Conservation (phyloP, 2,888 invertebrate species). For the Eupeodes latifasciatus region DNA sequence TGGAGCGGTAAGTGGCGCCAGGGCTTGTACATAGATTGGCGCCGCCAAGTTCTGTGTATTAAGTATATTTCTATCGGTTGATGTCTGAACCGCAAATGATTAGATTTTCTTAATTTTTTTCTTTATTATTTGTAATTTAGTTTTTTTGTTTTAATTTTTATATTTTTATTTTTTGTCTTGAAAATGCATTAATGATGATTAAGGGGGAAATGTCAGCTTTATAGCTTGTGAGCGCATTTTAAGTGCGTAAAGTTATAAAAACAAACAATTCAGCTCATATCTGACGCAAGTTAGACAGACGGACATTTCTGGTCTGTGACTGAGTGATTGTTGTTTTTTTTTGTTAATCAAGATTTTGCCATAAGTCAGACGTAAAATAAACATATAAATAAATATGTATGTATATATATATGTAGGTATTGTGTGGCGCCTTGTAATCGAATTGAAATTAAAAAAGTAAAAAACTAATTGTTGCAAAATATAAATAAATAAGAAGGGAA, state of each 20-base stretch:
- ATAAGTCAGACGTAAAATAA: not conserved
- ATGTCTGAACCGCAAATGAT: constrained; percentile 68
- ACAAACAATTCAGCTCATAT: constrained; percentile 58
- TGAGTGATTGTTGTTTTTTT: constrained; percentile 51
- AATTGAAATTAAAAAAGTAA: not conserved
- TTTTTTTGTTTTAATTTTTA: not conserved
- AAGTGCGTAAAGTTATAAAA: constrained; percentile 57
- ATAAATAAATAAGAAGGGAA: constrained; percentile 5
- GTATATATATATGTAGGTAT: not conserved
- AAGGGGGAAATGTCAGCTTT: constrained; percentile 68
- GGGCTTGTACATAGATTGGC: constrained; percentile 65
- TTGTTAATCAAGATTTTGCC: not conserved
- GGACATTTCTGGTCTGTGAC: constrained; percentile 44
- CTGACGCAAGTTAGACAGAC: constrained; percentile 50
- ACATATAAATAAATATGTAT: not conserved
- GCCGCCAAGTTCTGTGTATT: constrained; percentile 65
- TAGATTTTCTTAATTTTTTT: constrained; percentile 60
- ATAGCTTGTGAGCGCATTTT: constrained; percentile 24
- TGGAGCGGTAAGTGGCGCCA: constrained; percentile 72
- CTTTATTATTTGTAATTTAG: not conserved
- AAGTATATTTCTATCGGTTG: constrained; percentile 60
- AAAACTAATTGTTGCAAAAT: not conserved
- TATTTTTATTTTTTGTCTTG: constrained; percentile 16
- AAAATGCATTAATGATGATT: constrained; percentile 67
- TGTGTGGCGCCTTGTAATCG: constrained; percentile 23